Base-by-base conservation (phyloP, 1,140 invertebrate species). In the Eurosta solidaginis region DNA sequence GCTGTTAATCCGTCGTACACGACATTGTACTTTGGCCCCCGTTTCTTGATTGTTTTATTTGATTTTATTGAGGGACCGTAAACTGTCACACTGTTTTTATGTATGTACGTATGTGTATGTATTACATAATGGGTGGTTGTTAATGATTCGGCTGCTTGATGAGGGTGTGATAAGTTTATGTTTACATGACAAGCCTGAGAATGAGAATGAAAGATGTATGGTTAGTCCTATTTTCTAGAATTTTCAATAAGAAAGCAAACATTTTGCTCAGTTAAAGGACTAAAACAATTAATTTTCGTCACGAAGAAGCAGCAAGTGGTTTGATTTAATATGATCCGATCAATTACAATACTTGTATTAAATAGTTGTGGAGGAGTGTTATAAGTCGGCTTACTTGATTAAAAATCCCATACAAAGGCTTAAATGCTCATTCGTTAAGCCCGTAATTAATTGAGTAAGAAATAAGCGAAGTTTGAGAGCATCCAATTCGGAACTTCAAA, bases 161-260 rank as follows among this genome's bases (percentile, higher is more conserved):
- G 59, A 22, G 33, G 59, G 59, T 68, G 59, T 68, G 59, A 68
- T 40, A 17, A 40, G 33, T 68, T 68, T 36, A n/a, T n/a, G 59
- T 68, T 68, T 42, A 68, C 33, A 68, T 68, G 36, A 10, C 59
- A 1, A 6, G 33, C 27, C 1, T 68, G 59, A n/a, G 25, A n/a
- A n/a, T n/a, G n/a, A 47, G 17, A 45, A 74, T 25, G 25, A 5
- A 49, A n/a, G 25, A 45, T 47, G 0, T 25, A 10, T 29, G 49
- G 45, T n/a, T 5, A 52, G n/a, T 52, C 3, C 59, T 68, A 33
- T 10, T n/a, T n/a, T n/a, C n/a, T n/a, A n/a, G 33, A n/a, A 29
- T 33, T 36, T 36, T 36, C 20, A 68, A 42, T 4, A 12, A 68
- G 59, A 40, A 40, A 22, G n/a, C 17, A n/a, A n/a, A n/a, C n/a